These are phyloP conservation scores for Torymus tubicola DNA, from an alignment of 2,888 invertebrate species.

Conservation along the genomic window DNA sequence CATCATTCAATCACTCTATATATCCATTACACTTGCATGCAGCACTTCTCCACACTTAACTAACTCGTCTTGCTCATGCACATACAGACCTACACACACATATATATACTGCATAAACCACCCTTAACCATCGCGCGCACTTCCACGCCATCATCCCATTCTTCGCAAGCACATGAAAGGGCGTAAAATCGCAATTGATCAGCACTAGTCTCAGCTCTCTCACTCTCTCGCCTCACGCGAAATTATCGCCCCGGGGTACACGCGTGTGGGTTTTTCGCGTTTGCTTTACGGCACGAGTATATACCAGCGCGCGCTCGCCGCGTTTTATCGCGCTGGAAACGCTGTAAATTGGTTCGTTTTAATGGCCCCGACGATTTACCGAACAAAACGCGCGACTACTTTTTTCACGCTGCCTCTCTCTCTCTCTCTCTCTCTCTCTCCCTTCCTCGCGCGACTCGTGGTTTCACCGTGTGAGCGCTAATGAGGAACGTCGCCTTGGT, in stretches of 20 bases:
- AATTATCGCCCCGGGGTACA: conserved; percentile 33
- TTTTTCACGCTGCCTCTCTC: background rate
- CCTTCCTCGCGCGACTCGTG: background rate
- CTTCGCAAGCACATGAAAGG: background rate
- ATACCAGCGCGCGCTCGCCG: background rate
- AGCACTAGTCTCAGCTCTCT: background rate
- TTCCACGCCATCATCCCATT: background rate
- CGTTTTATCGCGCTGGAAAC: conserved; percentile 46
- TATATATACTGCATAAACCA: background rate
- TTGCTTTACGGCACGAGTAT: conserved; percentile 16
- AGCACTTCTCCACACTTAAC: too few relatives aligned
- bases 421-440: background rate
- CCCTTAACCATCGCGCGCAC: background rate
- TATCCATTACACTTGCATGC: too few relatives aligned
- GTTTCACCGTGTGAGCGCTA: conserved; percentile 23
- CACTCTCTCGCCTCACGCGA: background rate
- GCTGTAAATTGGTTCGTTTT: conserved; percentile 45
- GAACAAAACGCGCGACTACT: background rate
- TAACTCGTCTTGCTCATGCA: too few relatives aligned
- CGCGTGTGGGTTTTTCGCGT: conserved; percentile 26
- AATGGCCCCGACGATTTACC: conserved; percentile 27
- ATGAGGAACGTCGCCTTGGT: conserved; percentile 22
- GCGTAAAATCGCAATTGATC: conserved; percentile 30
- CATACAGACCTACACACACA: too few relatives aligned
- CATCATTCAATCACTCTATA: too few relatives aligned